These are phyloP conservation scores for Marisa cornuarietis DNA, from an alignment of 1,140 invertebrate genomes.

Conservation along the genomic window DNA sequence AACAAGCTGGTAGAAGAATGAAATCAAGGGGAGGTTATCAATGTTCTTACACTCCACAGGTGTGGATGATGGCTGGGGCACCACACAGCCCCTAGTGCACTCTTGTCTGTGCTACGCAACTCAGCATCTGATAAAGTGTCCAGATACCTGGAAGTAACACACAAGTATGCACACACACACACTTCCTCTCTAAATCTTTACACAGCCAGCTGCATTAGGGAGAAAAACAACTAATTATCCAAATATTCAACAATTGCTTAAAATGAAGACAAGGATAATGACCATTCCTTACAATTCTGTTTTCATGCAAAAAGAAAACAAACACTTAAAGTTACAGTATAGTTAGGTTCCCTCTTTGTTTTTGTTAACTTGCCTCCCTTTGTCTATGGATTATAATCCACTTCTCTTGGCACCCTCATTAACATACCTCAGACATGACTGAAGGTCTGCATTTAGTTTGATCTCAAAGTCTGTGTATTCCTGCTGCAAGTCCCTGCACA, in stretches of 20 bases:
- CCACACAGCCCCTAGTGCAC: slow-evolving; percentile 31
- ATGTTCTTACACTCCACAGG: slow-evolving; percentile 31
- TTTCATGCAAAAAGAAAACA: background rate
- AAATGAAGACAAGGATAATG: background rate
- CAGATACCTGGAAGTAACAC: slow-evolving; percentile 33
- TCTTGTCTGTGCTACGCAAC: slow-evolving; percentile 22
- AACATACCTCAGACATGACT: slow-evolving; percentile 52
- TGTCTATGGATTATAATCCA: background rate
- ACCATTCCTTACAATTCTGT: background rate
- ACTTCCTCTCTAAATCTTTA: background rate
- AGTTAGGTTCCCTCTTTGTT: too few species aligned
- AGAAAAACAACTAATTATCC: too few species aligned
- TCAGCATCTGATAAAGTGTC: slow-evolving; percentile 37
- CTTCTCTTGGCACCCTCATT: background rate
- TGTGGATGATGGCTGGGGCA: slow-evolving; percentile 23
- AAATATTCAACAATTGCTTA: background rate
- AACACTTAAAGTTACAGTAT: background rate
- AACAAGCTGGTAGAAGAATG: background rate
- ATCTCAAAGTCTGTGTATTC: slow-evolving; percentile 54
- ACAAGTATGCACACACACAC: background rate
- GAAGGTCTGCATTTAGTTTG: slow-evolving; percentile 51
- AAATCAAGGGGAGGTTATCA: background rate
- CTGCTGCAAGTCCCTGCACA: slow-evolving; percentile 49
- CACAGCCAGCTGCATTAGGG: background rate
- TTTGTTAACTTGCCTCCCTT: background rate